phyloP scores from a whole-genome alignment of 2,888 invertebrate species.

The Calameuta pallipes region DNA sequence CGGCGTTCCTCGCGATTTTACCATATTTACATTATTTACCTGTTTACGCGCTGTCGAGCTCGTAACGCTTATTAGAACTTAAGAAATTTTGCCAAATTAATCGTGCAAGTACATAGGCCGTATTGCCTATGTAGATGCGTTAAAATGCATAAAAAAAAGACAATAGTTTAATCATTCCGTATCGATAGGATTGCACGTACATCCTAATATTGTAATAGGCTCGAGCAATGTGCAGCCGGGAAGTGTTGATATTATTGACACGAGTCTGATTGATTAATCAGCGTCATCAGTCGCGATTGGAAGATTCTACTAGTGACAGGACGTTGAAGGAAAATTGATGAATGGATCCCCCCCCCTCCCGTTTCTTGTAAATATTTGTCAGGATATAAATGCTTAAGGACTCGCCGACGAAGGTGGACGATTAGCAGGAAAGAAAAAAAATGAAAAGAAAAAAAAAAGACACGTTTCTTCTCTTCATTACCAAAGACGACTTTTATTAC shows the following conservation, averaged over 20 bases:
- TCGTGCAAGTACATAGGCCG: neutral
- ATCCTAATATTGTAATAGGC: neutral
- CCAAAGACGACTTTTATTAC: conserved; percentile 13
- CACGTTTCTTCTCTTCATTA: conserved; percentile 9
- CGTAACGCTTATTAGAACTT: neutral
- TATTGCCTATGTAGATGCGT: neutral
- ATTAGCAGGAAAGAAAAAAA: neutral
- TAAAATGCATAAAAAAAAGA: neutral
- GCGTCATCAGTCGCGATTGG: neutral
- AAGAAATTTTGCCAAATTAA: neutral
- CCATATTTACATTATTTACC: neutral
- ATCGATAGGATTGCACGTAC: neutral
- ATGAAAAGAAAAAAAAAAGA: no score
- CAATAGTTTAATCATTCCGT: neutral
- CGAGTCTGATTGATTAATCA: neutral
- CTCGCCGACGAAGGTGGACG: neutral
- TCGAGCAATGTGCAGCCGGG: neutral
- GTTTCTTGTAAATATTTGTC: neutral
- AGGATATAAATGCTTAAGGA: neutral
- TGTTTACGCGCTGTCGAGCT: neutral
- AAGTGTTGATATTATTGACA: neutral
- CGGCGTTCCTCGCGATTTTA: neutral
- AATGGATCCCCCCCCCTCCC: neutral
- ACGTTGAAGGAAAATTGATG: neutral
- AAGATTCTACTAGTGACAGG: neutral